Conservation (phyloP, 2,888 invertebrate species). For the Cancer borealis region DNA sequence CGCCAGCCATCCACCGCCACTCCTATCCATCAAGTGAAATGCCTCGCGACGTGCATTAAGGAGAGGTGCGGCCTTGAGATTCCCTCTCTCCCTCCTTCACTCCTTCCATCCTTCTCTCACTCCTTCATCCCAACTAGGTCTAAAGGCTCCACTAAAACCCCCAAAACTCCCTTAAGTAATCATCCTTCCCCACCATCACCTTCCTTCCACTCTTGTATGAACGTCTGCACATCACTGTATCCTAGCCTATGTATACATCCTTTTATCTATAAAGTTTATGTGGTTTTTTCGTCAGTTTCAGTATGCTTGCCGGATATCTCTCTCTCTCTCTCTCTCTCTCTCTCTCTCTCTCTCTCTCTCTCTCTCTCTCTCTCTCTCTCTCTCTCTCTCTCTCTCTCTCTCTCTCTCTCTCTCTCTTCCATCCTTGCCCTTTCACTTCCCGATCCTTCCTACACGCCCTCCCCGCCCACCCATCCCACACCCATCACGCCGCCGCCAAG, state of each 20-base stretch:
- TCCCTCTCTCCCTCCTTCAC: not conserved
- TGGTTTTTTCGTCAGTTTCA: too few relatives aligned
- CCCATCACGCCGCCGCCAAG: not conserved
- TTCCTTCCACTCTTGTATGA: too few relatives aligned
- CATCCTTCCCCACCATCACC: not conserved
- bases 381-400: constrained; percentile 35
- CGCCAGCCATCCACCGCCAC: not conserved
- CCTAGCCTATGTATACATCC: too few relatives aligned
- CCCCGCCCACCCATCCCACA: not conserved
- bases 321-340: not conserved
- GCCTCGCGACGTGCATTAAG: not conserved
- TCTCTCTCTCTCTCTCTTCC: constrained; percentile 44
- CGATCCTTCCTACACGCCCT: not conserved
- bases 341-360: constrained; percentile 53
- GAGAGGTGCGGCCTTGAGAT: not conserved
- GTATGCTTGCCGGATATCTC: too few relatives aligned
- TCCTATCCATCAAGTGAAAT: constrained; percentile 11
- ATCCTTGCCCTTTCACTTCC: not conserved
- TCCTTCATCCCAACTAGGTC: not conserved
- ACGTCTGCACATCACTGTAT: too few relatives aligned
- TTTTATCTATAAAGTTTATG: too few relatives aligned
- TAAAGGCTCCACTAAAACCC: too few relatives aligned
- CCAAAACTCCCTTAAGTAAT: not conserved
- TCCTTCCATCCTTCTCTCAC: constrained; percentile 12
- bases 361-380: constrained; percentile 35